Conservation (phyloP, 2,797 vertebrate genomes). For the Mormyrus proboscirostris region DNA sequence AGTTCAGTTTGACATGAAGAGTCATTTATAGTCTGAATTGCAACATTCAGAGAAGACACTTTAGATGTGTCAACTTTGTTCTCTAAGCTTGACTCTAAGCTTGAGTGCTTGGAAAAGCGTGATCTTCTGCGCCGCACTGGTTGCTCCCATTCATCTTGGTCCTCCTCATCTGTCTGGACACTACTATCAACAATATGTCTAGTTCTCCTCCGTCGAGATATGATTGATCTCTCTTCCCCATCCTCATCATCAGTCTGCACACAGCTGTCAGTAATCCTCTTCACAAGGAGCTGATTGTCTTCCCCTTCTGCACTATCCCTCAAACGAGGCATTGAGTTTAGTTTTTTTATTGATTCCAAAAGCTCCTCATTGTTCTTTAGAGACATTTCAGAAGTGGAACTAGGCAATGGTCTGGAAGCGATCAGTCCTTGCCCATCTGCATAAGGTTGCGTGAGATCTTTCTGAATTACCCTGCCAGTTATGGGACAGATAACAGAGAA, state of each 20-base stretch:
- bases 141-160: conserved; percentile 85
- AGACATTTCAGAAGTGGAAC: conserved; percentile 89
- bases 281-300: conserved; percentile 59
- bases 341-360: conserved; percentile 83
- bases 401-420: conserved; percentile 73
- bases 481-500: conserved; percentile 54
- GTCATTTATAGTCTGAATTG: conserved; percentile 90
- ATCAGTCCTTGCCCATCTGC: conserved; percentile 51
- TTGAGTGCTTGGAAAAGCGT: conserved; percentile 75
- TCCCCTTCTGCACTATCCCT: conserved; percentile 77
- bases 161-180: conserved; percentile 90
- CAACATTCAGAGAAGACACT: conserved; percentile 75
- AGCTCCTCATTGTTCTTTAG: conserved; percentile 76
- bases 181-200: conserved; percentile 90
- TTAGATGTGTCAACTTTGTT: conserved; percentile 57
- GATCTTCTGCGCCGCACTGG: conserved; percentile 83
- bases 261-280: conserved; percentile 83
- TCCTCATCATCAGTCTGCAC: conserved; percentile 97
- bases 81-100: conserved; percentile 60
- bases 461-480: conserved; percentile 50
- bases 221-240: conserved; percentile 80
- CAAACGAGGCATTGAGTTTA: conserved; percentile 90
- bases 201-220: conserved; percentile 73
- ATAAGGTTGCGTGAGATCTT: conserved; percentile 67
- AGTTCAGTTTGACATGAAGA: conserved; percentile 93